These are phyloP conservation scores for Campoplex nolae DNA, from an alignment of 2,888 invertebrate genomes.

Conservation along the genomic window DNA sequence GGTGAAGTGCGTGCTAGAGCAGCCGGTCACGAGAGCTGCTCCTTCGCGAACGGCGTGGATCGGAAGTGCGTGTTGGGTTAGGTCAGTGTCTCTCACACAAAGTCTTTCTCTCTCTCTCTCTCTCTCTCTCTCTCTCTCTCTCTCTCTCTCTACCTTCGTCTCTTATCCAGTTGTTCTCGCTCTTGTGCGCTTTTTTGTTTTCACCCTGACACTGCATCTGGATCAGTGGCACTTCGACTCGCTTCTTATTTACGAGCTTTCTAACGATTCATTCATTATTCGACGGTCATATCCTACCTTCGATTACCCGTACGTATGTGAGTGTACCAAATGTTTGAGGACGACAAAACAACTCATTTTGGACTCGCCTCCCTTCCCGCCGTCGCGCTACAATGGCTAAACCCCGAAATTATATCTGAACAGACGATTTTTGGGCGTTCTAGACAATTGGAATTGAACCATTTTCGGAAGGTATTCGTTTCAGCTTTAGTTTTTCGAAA, in stretches of 20 bases:
- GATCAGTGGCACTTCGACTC: slow-evolving; percentile 47
- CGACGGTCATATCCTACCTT: not conserved
- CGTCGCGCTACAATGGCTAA: slow-evolving; percentile 7
- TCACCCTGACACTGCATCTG: not conserved
- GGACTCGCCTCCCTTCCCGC: slow-evolving; percentile 54
- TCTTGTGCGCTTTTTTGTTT: not conserved
- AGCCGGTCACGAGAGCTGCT: slow-evolving; percentile 76
- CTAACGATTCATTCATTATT: slow-evolving; percentile 36
- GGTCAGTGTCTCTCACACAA: slow-evolving; percentile 72
- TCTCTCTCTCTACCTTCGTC: not conserved
- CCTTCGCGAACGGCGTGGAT: slow-evolving; percentile 72
- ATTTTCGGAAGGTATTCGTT: not conserved
- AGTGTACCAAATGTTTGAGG: not conserved
- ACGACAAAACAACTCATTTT: slow-evolving; percentile 40
- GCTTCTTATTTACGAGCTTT: slow-evolving; percentile 5
- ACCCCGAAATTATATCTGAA: not conserved
- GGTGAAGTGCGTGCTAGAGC: slow-evolving; percentile 83
- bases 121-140: not conserved
- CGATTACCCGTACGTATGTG: too few relatives aligned
- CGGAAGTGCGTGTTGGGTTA: slow-evolving; percentile 78
- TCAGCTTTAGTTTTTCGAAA: not conserved
- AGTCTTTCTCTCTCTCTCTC: slow-evolving; percentile 13
- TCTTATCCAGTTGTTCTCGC: not conserved
- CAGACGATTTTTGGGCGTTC: not conserved
- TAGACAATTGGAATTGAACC: not conserved